Conservation (phyloP, 2,888 invertebrate species). For the Gastracanthus pulcherrimus region DNA sequence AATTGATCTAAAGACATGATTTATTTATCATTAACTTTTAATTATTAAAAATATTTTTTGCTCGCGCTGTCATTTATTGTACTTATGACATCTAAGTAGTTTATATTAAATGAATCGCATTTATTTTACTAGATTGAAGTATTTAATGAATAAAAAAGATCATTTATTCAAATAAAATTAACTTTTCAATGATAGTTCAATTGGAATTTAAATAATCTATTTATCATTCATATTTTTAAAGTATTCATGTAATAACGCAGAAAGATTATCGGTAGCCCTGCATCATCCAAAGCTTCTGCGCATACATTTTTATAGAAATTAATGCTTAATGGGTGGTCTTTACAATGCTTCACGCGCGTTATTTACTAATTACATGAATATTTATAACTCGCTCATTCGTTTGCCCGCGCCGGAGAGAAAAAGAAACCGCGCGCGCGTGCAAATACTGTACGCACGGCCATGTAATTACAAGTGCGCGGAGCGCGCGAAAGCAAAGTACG, state of each 20-base stretch:
- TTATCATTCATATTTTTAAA: no score
- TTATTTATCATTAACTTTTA: no score
- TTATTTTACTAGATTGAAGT: no score
- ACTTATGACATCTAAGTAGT: no score
- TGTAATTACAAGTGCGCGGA: background rate
- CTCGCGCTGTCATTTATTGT: no score
- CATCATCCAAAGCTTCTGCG: background rate
- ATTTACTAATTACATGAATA: slow-evolving; percentile 53
- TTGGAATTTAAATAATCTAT: no score
- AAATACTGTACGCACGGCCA: background rate
- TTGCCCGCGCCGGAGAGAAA: background rate
- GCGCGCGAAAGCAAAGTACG: slow-evolving; percentile 8
- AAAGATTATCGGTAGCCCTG: background rate
- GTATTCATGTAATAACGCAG: background rate
- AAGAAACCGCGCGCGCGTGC: slow-evolving; percentile 1
- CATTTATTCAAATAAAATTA: no score
- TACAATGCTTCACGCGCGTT: slow-evolving; percentile 12
- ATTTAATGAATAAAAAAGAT: no score
- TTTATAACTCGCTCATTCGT: slow-evolving; percentile 41
- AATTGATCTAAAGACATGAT: no score
- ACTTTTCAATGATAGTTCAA: no score
- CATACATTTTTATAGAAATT: slow-evolving; percentile 14
- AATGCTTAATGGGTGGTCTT: slow-evolving; percentile 40
- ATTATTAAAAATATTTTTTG: no score
- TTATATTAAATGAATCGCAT: no score